These are phyloP conservation scores for Chromobotia macracanthus DNA, from an alignment of 2,797 vertebrate species.

Conservation along the genomic window DNA sequence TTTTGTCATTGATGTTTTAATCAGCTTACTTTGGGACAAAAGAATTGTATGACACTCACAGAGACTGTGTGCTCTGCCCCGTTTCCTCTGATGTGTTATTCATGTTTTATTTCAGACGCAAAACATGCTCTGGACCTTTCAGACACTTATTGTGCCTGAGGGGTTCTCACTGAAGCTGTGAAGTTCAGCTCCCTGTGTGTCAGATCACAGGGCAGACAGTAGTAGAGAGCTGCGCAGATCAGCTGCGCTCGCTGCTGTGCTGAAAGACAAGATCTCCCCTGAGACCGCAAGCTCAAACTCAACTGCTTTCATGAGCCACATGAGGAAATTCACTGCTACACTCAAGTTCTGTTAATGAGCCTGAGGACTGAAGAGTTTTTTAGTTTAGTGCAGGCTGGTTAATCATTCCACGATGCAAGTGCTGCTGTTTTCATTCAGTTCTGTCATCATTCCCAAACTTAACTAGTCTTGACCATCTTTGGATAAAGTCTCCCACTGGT, in stretches of 20 bases:
- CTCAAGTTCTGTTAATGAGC: conserved; percentile 13
- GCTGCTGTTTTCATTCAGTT: conserved; percentile 13
- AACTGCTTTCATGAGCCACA: conserved; percentile 17
- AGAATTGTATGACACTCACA: neutral
- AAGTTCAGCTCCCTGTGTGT: conserved; percentile 29
- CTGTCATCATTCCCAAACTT: neutral
- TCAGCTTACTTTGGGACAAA: neutral
- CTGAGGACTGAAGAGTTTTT: conserved; percentile 8
- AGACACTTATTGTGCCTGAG: conserved; percentile 2
- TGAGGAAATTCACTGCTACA: conserved; percentile 4
- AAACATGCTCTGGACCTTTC: neutral
- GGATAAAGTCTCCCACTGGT: neutral
- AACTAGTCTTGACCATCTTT: conserved; percentile 19
- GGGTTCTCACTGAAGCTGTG: conserved; percentile 23
- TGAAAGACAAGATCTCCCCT: conserved; percentile 17
- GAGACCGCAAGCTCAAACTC: neutral
- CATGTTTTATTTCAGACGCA: conserved; percentile 6
- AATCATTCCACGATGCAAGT: conserved; percentile 25
- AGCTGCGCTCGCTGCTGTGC: neutral
- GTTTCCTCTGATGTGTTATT: neutral
- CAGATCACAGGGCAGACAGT: conserved; percentile 31
- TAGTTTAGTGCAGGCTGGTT: conserved; percentile 4
- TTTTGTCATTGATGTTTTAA: conserved; percentile 13
- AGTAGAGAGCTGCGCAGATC: neutral
- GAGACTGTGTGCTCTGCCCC: neutral